Base-by-base conservation (phyloP, 2,888 invertebrate species). In the Danaus chrysippus region DNA sequence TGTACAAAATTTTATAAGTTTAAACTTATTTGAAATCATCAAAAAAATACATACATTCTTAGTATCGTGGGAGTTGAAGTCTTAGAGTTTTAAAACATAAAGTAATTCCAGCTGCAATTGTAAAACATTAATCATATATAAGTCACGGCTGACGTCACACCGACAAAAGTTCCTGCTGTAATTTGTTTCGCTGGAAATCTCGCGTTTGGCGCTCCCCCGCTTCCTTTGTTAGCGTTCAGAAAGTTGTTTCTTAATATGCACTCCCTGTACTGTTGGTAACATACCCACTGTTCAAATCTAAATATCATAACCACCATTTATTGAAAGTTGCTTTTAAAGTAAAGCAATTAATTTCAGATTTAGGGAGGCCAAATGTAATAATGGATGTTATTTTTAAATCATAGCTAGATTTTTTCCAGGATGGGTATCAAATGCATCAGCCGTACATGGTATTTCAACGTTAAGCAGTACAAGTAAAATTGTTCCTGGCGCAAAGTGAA, bases 201-300 rank as follows among this genome's bases (percentile, higher is more conserved):
- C 69, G 72, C 76, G 73, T 76, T 77, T 77, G 76, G 76, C 56
- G 64, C 64, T 58, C 60, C 64, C 64, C 72, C 74, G 73, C 72
- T 76, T 78, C 77, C 79, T 76, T 82, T 82, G 84, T 83, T 83
- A 82, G 74, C 76, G 74, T 79, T 79, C 73, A 68, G 65, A 76
- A 79, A 79, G 71, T 74, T 75, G 78, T 75, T 76, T 67, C 71
- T 72, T 69, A 67, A 63, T 54, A 60, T 55, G 62, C 19, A 54
- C 61, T 70, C 65, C 44, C 10, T 66, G 68, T 68, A 68, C 70
- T 53, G 71, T 46, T n/a, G 12, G n/a, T 13, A 13, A 46, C 8
- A 1, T 17, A 42, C 23, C 23, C 23, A 34, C 23, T 34, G 23
- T 34, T 8, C 23, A 8, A 34, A 34, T 34, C 23, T 34, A 34